Percentiles rank a stretch among this genome's conserved stretches.
Evolutionary conservation across 1,140 invertebrate genomes (phyloP).

Genomic region (Drosophila rhopaloa): DNA sequence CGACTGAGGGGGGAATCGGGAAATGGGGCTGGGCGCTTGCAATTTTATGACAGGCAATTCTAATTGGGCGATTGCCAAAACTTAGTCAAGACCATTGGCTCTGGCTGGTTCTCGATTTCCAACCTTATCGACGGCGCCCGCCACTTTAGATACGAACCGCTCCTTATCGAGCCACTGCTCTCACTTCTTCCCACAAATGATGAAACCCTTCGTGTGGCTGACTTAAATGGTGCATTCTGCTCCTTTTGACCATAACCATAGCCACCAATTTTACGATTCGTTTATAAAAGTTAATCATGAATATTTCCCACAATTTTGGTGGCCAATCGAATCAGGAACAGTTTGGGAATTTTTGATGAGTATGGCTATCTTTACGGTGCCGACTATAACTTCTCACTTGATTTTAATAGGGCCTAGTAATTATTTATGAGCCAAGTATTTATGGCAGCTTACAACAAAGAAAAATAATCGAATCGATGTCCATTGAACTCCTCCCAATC

Average conservation of each 20-base stretch:
- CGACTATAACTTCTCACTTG: slow-evolving; percentile 21
- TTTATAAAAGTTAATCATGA: slow-evolving; percentile 20
- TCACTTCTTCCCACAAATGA: slow-evolving; percentile 3
- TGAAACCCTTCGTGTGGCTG: slow-evolving; percentile 25
- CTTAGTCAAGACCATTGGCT: slow-evolving; percentile 37
- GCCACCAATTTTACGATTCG: slow-evolving; percentile 25
- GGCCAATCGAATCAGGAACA: not conserved
- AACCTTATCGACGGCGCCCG: slow-evolving; percentile 49
- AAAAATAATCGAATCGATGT: slow-evolving; percentile 7
- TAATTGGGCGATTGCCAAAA: slow-evolving; percentile 56
- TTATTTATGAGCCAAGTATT: slow-evolving; percentile 16
- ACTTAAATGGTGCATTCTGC: slow-evolving; percentile 5
- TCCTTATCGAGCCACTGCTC: slow-evolving; percentile 24
- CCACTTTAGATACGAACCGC: slow-evolving; percentile 40
- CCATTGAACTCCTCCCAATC: slow-evolving; percentile 33
- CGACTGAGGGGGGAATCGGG: slow-evolving; percentile 3
- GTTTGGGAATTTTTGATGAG: slow-evolving; percentile 13
- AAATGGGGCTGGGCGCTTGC: slow-evolving; percentile 31
- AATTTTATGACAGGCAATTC: slow-evolving; percentile 44
- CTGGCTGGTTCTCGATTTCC: slow-evolving; percentile 15
- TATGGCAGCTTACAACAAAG: slow-evolving; percentile 42
- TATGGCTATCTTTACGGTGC: slow-evolving; percentile 22
- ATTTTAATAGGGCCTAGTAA: slow-evolving; percentile 27
- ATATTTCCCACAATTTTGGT: slow-evolving; percentile 20
- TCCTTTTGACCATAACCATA: slow-evolving; percentile 34